phyloP scores from a whole-genome alignment of 2,797 vertebrate species.

The Otolemur crassicaudatus region DNA sequence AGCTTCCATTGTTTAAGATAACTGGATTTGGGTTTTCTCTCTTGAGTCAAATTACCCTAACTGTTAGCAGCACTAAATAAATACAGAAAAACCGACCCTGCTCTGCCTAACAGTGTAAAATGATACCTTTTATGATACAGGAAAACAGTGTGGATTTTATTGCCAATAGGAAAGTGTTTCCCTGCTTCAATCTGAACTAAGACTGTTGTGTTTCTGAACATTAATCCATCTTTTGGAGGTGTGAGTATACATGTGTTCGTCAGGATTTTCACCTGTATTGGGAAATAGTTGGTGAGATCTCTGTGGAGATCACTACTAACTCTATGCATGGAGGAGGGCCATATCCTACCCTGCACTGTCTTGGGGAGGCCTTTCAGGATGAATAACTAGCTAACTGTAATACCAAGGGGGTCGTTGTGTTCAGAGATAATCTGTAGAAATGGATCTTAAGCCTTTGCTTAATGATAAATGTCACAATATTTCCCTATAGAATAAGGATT shows the following conservation, averaged over 20 bases:
- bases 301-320: not conserved
- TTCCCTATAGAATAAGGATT: not conserved
- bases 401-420: not conserved
- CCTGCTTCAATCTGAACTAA: not conserved
- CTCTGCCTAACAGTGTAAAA: not conserved
- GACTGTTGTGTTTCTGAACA: not conserved
- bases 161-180: not conserved
- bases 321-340: fast-evolving
- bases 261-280: not conserved
- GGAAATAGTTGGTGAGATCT: not conserved
- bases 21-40: not conserved
- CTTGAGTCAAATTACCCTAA: not conserved
- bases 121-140: not conserved
- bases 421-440: not conserved
- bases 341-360: not conserved
- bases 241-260: not conserved
- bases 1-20: not conserved
- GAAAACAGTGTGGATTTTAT: not conserved
- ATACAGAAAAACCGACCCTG: not conserved
- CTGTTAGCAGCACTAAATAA: not conserved
- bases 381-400: not conserved
- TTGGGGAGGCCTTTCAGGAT: not conserved
- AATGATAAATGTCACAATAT: not conserved
- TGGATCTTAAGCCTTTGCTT: not conserved
- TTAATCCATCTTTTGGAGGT: not conserved